These are phyloP conservation scores for Galerucella calmariensis DNA, from an alignment of 2,888 invertebrate genomes.

Conservation along the genomic window DNA sequence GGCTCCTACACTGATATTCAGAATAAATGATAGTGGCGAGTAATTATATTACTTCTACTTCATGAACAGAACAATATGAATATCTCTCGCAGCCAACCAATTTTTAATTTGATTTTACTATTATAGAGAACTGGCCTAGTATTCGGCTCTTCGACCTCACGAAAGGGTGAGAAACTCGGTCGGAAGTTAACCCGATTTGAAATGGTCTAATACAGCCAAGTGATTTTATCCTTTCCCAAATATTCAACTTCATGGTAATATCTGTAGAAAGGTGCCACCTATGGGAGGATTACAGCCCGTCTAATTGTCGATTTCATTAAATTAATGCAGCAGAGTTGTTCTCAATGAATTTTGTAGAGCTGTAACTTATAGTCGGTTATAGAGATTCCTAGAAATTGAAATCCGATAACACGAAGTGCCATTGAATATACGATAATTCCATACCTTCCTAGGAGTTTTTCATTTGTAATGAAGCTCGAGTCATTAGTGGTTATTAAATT, in stretches of 20 bases:
- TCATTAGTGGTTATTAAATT: not conserved
- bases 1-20: no score
- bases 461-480: not conserved
- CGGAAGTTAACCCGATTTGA: conserved; percentile 16
- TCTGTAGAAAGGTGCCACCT: conserved; percentile 24
- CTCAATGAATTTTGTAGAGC: conserved; percentile 18
- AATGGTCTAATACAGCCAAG: conserved; percentile 19
- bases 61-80: no score
- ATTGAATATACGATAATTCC: not conserved
- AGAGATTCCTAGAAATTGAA: conserved; percentile 22
- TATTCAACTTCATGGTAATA: conserved; percentile 31
- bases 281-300: conserved; percentile 18
- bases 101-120: not conserved
- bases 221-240: conserved; percentile 26
- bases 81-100: not conserved
- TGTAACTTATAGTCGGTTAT: conserved; percentile 18
- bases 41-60: no score
- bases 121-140: conserved; percentile 10
- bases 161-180: conserved; percentile 22
- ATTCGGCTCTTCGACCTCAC: not conserved
- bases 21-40: no score
- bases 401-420: conserved; percentile 11
- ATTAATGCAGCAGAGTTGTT: conserved; percentile 27
- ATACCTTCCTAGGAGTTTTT: not conserved
- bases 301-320: conserved; percentile 32